Conservation (phyloP, 2,888 invertebrate genomes). For the Ochropacha duplaris region DNA sequence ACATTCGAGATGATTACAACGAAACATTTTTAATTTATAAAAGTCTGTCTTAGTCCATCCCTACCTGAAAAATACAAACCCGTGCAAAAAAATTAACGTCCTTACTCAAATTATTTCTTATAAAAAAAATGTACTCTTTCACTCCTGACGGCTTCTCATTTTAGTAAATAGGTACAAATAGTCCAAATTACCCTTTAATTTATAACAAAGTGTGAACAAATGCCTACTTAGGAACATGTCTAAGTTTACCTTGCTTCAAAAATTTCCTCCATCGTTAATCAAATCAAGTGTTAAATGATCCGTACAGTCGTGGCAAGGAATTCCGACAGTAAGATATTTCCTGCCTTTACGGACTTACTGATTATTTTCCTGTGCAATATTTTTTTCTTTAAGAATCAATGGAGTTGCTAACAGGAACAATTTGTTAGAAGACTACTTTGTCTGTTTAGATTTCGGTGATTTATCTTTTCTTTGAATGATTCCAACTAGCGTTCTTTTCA, state of each 20-base stretch:
- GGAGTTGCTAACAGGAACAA: constrained; percentile 64
- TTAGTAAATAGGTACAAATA: too few species aligned
- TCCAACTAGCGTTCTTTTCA: constrained; percentile 3
- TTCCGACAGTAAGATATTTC: constrained; percentile 57
- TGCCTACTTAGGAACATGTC: constrained; percentile 4
- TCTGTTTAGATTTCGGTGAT: constrained; percentile 52
- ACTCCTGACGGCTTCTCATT: too few species aligned
- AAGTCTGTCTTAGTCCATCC: too few species aligned
- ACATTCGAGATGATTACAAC: too few species aligned
- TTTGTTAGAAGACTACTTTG: constrained; percentile 67
- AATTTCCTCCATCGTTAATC: constrained; percentile 57
- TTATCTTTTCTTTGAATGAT: constrained; percentile 43
- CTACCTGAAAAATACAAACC: too few species aligned
- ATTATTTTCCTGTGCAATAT: constrained; percentile 61
- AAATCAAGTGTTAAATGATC: constrained; percentile 69
- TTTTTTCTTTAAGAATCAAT: constrained; percentile 68
- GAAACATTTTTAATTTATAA: too few species aligned
- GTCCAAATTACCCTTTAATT: background rate
- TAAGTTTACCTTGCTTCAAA: constrained; percentile 26
- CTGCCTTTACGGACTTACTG: constrained; percentile 45
- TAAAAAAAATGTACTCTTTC: too few species aligned
- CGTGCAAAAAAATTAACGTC: too few species aligned
- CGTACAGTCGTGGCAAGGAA: constrained; percentile 46
- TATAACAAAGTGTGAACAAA: background rate
- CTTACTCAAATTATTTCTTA: too few species aligned